Conservation (phyloP, 1,140 invertebrate genomes). For the Drosophila nebulosa region DNA sequence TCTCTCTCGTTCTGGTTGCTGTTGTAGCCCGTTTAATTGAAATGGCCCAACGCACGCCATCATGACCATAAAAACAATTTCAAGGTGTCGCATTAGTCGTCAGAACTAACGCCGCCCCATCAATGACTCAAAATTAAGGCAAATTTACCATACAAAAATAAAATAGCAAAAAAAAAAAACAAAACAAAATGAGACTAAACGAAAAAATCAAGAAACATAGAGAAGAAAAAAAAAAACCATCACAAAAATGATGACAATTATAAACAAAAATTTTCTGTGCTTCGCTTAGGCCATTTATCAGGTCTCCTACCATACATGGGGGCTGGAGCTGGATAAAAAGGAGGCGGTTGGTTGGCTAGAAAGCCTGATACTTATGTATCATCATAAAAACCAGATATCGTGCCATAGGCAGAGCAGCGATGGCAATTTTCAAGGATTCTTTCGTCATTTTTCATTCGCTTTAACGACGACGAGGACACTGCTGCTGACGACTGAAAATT, state of each 20-base stretch:
- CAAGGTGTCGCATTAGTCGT: slow-evolving; percentile 76
- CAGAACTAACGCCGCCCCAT: slow-evolving; percentile 44
- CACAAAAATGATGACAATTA: slow-evolving; percentile 62
- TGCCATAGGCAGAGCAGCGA: background rate
- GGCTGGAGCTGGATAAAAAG: too few species aligned
- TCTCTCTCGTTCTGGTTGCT: background rate
- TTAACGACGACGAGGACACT: slow-evolving; percentile 1
- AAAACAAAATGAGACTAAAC: background rate
- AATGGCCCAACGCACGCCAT: slow-evolving; percentile 70
- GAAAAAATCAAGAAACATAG: background rate
- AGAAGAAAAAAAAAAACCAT: background rate
- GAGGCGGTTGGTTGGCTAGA: background rate
- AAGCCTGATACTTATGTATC: slow-evolving; percentile 12
- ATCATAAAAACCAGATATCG: slow-evolving; percentile 68
- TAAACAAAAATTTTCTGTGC: slow-evolving; percentile 61
- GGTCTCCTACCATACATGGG: slow-evolving; percentile 18
- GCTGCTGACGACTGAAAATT: slow-evolving; percentile 40
- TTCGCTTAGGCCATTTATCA: slow-evolving; percentile 61
- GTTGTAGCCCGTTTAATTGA: slow-evolving; percentile 57
- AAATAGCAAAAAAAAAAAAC: too few species aligned
- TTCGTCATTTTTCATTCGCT: slow-evolving; percentile 47
- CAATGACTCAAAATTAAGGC: slow-evolving; percentile 2
- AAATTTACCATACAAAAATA: too few species aligned
- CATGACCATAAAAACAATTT: slow-evolving; percentile 64
- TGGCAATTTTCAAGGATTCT: slow-evolving; percentile 33